Conservation (phyloP, 2,113 vertebrate species). For the western clawed frog (Xenopus tropicalis) region UCB_Xtro_10.0 CM004449.2:109952501-109953000, state of each 20-base stretch:
- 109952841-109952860: neutral
- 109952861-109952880: constrained; percentile 16
- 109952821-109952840: constrained; percentile 31
- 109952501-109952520: too few species aligned
- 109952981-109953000: too few species aligned
- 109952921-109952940: too few species aligned
- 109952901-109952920: too few species aligned
- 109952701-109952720: constrained; percentile 39
- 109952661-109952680: constrained; percentile 26
- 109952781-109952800: neutral
- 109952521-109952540: too few species aligned
- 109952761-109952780: constrained; percentile 15
- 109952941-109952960: too few species aligned
- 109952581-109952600: constrained; percentile 6
- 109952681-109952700: constrained; percentile 37
- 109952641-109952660: constrained; percentile 17
- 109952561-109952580: constrained; percentile 3
- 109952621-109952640: constrained; percentile 12
- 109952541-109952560: constrained; percentile 3
- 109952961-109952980: too few species aligned
- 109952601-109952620: constrained; percentile 28
- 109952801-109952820: constrained; percentile 12
- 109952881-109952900: too few species aligned
- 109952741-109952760: constrained; percentile 38
- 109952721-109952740: constrained; percentile 38